A percentile compares a stretch with the other conserved stretches of the same genome.
Conservation (phyloP, 2,113 vertebrate species). For the Pteruthius melanotis region DNA sequence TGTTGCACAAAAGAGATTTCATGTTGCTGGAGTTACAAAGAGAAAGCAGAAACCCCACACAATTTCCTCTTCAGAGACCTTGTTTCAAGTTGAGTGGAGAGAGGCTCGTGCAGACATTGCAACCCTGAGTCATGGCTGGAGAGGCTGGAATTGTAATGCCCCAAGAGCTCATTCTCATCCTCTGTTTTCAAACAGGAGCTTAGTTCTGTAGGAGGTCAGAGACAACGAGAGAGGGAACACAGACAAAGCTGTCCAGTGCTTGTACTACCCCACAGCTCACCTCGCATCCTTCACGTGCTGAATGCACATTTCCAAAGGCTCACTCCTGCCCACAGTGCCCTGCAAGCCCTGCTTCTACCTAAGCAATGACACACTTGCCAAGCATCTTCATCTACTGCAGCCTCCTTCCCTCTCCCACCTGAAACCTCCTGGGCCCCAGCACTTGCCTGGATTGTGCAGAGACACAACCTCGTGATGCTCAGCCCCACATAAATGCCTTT, state of each 20-base stretch:
- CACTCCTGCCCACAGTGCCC: background rate
- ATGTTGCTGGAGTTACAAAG: background rate
- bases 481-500: background rate
- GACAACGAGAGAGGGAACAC: background rate
- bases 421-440: rapidly evolving
- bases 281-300: background rate
- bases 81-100: background rate
- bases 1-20: background rate
- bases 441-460: background rate
- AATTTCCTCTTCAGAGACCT: background rate
- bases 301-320: background rate
- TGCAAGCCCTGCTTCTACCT: background rate
- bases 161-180: background rate
- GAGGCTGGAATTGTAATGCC: background rate
- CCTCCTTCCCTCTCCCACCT: background rate
- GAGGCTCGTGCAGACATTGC: background rate
- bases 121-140: background rate
- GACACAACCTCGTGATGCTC: background rate
- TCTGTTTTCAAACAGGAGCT: background rate
- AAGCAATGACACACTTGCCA: background rate
- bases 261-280: background rate
- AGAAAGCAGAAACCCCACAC: background rate
- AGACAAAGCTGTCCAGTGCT: background rate
- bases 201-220: background rate
- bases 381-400: rapidly evolving